Percentiles rank a stretch among this genome's conserved stretches.
phyloP scores from a whole-genome alignment of 2,113 vertebrate species.

The Taurulus bubalis region DNA sequence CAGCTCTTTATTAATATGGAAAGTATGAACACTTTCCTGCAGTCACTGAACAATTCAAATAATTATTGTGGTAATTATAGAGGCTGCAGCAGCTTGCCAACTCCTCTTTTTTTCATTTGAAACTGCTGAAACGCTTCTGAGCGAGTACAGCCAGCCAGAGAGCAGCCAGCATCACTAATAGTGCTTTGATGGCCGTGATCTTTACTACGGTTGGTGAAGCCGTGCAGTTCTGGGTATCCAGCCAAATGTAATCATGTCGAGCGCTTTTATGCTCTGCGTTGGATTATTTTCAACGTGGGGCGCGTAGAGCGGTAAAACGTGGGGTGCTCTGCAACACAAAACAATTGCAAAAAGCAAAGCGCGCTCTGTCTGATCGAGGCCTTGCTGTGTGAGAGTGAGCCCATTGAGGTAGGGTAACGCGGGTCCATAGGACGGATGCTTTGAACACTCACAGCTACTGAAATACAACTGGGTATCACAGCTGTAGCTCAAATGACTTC shows the following conservation, averaged over 20 bases:
- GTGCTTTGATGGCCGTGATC: background rate
- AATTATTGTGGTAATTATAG: constrained; percentile 41
- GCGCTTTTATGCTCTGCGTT: background rate
- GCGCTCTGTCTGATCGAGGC: background rate
- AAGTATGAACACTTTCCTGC: constrained; percentile 21
- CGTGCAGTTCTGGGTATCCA: background rate
- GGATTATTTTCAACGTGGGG: background rate
- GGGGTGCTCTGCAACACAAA: too few relatives aligned
- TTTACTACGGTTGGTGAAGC: background rate
- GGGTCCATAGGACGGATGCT: background rate
- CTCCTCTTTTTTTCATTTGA: constrained; percentile 29
- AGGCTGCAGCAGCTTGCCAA: constrained; percentile 8
- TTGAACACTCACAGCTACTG: background rate
- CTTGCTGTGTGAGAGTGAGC: background rate
- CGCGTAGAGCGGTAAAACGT: too few relatives aligned
- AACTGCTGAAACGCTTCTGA: constrained; percentile 20
- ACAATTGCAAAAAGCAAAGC: background rate
- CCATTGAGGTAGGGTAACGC: background rate
- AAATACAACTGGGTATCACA: background rate
- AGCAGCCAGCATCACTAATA: constrained; percentile 25
- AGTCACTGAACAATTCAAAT: constrained; percentile 44
- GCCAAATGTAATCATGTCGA: background rate
- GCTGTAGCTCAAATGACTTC: background rate
- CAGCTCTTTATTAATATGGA: constrained; percentile 27
- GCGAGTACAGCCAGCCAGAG: constrained; percentile 4